Conservation (phyloP, 2,113 vertebrate species). For the Delphinapterus leucas region DNA sequence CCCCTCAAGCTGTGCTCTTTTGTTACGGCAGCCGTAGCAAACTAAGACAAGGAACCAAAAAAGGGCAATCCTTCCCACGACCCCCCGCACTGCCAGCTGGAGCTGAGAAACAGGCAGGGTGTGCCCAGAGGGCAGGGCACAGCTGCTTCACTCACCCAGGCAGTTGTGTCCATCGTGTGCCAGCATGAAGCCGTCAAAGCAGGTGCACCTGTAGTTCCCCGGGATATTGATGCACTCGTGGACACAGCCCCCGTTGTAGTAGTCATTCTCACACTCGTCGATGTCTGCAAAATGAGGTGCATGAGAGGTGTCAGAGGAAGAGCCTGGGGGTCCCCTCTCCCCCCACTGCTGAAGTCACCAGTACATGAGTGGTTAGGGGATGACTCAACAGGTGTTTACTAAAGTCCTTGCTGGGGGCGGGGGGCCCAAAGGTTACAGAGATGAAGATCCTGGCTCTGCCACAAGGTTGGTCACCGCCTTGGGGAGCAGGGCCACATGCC, state of each 20-base stretch:
- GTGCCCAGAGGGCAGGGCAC: accelerated
- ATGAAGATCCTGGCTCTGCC: not conserved
- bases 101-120: not conserved
- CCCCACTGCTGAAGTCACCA: not conserved
- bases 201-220: constrained; percentile 97
- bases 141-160: constrained; percentile 85
- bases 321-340: not conserved
- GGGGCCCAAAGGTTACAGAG: not conserved
- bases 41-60: not conserved
- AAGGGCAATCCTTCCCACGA: too few species aligned
- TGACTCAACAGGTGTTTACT: not conserved
- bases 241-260: constrained; percentile 96
- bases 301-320: not conserved
- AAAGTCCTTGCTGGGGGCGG: too few species aligned
- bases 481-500: not conserved
- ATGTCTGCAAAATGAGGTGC: constrained; percentile 87
- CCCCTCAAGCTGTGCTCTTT: not conserved
- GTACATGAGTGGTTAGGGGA: not conserved
- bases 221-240: constrained; percentile 99
- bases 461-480: not conserved
- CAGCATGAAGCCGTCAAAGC: constrained; percentile 98
- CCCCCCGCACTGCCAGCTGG: accelerated
- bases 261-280: constrained; percentile 97
- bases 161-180: constrained; percentile 98
- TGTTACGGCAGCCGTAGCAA: not conserved